Evolutionary conservation across 2,888 invertebrate species (phyloP).

Genomic region (Plagodis pulveraria): DNA sequence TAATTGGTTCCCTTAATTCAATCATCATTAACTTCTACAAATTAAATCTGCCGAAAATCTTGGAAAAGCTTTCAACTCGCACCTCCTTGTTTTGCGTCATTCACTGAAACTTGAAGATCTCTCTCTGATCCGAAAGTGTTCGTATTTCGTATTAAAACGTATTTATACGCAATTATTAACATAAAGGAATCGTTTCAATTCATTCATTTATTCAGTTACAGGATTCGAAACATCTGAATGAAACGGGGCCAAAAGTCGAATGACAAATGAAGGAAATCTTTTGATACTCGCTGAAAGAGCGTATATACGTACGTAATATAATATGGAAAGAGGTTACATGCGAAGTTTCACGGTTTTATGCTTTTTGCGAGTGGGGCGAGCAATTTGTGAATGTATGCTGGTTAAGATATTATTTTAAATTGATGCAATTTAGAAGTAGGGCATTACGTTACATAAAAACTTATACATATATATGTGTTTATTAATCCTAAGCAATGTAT

Average conservation of each 20-base stretch:
- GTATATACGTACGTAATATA: neutral
- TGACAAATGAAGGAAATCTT: slow-evolving; percentile 39
- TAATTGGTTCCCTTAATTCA: slow-evolving; percentile 9
- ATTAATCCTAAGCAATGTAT: too few species aligned
- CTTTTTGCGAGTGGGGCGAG: neutral
- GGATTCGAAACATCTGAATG: slow-evolving; percentile 27
- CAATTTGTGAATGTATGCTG: too few species aligned
- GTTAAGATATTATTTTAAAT: too few species aligned
- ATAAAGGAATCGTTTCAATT: slow-evolving; percentile 30
- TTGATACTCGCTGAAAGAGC: slow-evolving; percentile 3
- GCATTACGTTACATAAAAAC: too few species aligned
- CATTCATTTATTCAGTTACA: slow-evolving; percentile 33
- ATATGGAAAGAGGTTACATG: slow-evolving; percentile 10
- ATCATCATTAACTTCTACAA: slow-evolving; percentile 10
- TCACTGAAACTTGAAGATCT: slow-evolving; percentile 27
- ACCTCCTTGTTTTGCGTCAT: slow-evolving; percentile 23
- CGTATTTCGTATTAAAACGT: slow-evolving; percentile 21
- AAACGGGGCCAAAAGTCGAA: slow-evolving; percentile 32
- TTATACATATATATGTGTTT: too few species aligned
- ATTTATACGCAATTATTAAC: slow-evolving; percentile 25
- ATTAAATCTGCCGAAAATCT: slow-evolving; percentile 14
- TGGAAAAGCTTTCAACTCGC: slow-evolving; percentile 8
- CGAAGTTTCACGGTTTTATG: slow-evolving; percentile 7
- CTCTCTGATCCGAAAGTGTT: slow-evolving; percentile 21
- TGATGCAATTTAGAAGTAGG: too few species aligned